Conservation (phyloP, 2,888 invertebrate genomes). For the Meiosimyza platycephala region DNA sequence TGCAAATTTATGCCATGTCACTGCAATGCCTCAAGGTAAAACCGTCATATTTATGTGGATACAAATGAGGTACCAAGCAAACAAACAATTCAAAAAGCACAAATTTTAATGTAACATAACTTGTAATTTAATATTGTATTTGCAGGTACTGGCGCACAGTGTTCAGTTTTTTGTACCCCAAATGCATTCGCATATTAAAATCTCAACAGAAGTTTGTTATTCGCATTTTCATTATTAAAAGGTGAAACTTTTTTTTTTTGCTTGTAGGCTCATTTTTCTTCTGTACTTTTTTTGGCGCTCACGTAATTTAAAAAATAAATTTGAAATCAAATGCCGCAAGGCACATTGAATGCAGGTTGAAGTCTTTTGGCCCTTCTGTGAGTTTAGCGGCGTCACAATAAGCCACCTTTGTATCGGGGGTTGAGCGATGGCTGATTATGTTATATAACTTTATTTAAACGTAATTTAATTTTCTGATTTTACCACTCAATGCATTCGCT, state of each 20-base stretch:
- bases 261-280: neutral
- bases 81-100: too few species aligned
- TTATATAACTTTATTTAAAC: neutral
- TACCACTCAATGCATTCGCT: constrained; percentile 12
- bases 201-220: constrained; percentile 11
- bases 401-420: constrained; percentile 34
- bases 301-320: constrained; percentile 25
- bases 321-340: constrained; percentile 29
- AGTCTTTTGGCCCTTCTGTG: too few species aligned
- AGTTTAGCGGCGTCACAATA: constrained; percentile 17
- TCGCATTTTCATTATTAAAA: constrained; percentile 26
- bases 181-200: neutral
- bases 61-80: too few species aligned
- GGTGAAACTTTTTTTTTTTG: constrained; percentile 6
- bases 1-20: too few species aligned
- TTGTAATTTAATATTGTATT: too few species aligned
- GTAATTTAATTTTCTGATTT: constrained; percentile 24
- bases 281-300: constrained; percentile 1
- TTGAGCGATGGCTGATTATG: constrained; percentile 5
- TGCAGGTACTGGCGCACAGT: too few species aligned
- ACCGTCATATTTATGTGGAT: too few species aligned
- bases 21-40: too few species aligned
- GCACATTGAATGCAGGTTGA: neutral
- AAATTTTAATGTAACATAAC: too few species aligned
- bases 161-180: too few species aligned